Conservation (phyloP, 2,113 vertebrate genomes). For the Pteruthius melanotis region DNA sequence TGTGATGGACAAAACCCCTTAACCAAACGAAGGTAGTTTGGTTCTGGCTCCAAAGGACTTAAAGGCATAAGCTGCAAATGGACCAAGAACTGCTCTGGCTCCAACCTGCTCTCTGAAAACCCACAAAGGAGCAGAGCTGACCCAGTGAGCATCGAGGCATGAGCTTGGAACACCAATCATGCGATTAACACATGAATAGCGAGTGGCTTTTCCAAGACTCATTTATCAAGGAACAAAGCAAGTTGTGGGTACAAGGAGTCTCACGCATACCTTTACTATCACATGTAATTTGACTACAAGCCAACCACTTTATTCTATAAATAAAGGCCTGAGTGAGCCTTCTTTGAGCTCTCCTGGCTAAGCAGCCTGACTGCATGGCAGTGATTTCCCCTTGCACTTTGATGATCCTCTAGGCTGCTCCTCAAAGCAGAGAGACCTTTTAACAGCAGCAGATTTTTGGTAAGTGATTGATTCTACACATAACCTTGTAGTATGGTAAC, state of each 20-base stretch:
- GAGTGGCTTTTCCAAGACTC: not conserved
- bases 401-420: not conserved
- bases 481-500: not conserved
- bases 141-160: not conserved
- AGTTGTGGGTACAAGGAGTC: not conserved
- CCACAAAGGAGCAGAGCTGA: not conserved
- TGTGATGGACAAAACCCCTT: too few relatives aligned
- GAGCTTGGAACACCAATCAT: not conserved
- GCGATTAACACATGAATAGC: not conserved
- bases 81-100: not conserved
- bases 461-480: not conserved
- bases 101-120: not conserved
- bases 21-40: fast-evolving
- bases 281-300: not conserved
- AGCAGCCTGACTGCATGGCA: not conserved
- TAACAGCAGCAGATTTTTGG: not conserved
- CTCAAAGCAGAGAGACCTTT: not conserved
- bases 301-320: not conserved
- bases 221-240: constrained; percentile 17
- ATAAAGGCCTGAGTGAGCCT: not conserved
- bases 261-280: not conserved
- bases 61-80: not conserved
- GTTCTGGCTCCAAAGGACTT: not conserved
- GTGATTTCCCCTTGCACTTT: not conserved
- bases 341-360: not conserved